These are phyloP conservation scores for Chironomus tentans DNA, from an alignment of 2,888 invertebrate species.

Conservation along the genomic window DNA sequence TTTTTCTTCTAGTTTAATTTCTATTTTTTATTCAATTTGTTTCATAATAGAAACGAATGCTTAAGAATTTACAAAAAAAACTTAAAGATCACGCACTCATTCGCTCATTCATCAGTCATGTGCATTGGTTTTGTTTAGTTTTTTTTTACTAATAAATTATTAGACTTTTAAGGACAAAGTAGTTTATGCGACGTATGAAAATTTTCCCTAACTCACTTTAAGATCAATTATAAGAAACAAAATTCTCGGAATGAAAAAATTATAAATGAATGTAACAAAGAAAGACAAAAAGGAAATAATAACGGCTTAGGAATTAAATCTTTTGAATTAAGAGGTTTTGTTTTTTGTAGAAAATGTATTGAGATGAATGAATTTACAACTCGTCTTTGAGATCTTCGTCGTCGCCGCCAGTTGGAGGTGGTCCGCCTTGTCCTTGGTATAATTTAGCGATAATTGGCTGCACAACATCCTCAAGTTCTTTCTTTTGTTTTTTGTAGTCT, in stretches of 20 bases:
- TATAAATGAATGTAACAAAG: neutral
- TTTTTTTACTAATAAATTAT: slow-evolving; percentile 7
- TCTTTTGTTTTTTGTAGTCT: slow-evolving; percentile 90
- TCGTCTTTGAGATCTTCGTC: slow-evolving; percentile 76
- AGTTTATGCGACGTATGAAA: slow-evolving; percentile 3
- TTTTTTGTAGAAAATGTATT: neutral
- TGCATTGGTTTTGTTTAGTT: slow-evolving; percentile 3
- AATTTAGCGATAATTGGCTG: slow-evolving; percentile 96
- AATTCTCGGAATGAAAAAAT: neutral
- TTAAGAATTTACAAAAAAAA: slow-evolving; percentile 5
- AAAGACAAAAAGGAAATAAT: neutral
- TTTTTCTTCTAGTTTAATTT: neutral
- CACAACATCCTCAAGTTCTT: slow-evolving; percentile 86
- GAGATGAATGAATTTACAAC: slow-evolving; percentile 47
- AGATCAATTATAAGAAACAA: neutral
- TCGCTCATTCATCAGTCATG: slow-evolving; percentile 25
- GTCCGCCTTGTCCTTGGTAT: slow-evolving; percentile 72
- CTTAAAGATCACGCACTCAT: slow-evolving; percentile 23
- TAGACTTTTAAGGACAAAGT: neutral
- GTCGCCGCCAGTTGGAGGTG: slow-evolving; percentile 60
- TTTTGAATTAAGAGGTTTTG: neutral
- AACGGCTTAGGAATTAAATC: neutral
- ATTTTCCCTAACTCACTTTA: neutral
- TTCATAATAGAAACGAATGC: slow-evolving; percentile 11
- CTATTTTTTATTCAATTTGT: slow-evolving; percentile 20